These are phyloP conservation scores for Oreochromis grahami DNA, from an alignment of 2,797 vertebrate species.

Conservation along the genomic window DNA sequence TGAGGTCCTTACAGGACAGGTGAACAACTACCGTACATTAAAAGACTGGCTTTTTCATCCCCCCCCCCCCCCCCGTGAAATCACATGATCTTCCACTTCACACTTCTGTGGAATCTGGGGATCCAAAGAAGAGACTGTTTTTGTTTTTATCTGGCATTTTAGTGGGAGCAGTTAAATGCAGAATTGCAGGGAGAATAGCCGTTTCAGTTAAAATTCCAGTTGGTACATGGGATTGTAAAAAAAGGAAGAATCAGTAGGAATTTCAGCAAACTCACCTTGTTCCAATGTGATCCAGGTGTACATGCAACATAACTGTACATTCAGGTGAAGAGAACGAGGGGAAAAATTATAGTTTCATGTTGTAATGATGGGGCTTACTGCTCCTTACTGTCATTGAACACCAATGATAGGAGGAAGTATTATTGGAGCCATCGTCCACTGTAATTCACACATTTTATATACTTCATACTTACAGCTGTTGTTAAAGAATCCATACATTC, in stretches of 20 bases:
- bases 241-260: background rate
- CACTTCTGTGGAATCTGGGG: background rate
- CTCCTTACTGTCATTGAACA: background rate
- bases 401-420: background rate
- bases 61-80: background rate
- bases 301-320: background rate
- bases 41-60: background rate
- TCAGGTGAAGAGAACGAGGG: background rate
- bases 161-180: constrained; percentile 30
- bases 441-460: background rate
- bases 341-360: constrained; percentile 3
- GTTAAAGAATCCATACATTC: background rate
- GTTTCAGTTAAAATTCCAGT: constrained; percentile 12
- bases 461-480: background rate
- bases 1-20: background rate
- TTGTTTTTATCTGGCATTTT: constrained; percentile 24
- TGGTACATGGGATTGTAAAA: background rate
- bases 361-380: constrained; percentile 26
- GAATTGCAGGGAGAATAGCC: background rate
- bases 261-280: constrained; percentile 27
- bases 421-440: background rate
- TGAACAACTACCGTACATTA: background rate
- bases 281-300: constrained; percentile 40
- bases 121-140: background rate
- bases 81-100: background rate